These are phyloP conservation scores for Uropetala carovei DNA, from an alignment of 2,888 invertebrate genomes.

Conservation along the genomic window DNA sequence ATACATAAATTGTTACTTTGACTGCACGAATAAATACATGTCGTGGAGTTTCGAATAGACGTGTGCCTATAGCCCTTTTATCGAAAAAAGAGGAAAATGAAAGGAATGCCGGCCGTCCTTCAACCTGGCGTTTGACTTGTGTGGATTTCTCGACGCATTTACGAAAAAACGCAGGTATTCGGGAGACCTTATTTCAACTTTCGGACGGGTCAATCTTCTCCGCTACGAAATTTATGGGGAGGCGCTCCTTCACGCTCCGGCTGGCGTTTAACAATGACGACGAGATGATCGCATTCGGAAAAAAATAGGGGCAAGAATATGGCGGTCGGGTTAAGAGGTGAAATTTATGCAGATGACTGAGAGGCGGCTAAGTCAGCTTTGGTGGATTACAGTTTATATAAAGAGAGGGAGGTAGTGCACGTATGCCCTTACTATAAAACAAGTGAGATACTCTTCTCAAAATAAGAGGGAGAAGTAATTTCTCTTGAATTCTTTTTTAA, in stretches of 20 bases:
- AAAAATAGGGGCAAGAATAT: not conserved
- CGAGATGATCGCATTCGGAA: not conserved
- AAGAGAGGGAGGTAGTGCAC: too few relatives aligned
- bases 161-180: too few relatives aligned
- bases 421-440: too few relatives aligned
- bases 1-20: too few relatives aligned
- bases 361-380: not conserved
- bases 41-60: not conserved
- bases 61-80: too few relatives aligned
- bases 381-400: too few relatives aligned
- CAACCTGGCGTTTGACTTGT: too few relatives aligned
- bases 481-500: too few relatives aligned
- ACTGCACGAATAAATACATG: too few relatives aligned
- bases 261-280: constrained; percentile 3
- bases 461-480: too few relatives aligned
- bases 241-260: not conserved
- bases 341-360: not conserved
- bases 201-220: not conserved
- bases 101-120: not conserved
- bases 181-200: not conserved
- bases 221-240: not conserved
- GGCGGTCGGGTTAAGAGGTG: not conserved
- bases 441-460: too few relatives aligned
- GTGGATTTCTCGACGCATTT: too few relatives aligned
- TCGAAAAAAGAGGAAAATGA: not conserved